These are phyloP conservation scores for Lophochroa leadbeateri DNA, from an alignment of 2,113 vertebrate genomes.

Conservation along the genomic window DNA sequence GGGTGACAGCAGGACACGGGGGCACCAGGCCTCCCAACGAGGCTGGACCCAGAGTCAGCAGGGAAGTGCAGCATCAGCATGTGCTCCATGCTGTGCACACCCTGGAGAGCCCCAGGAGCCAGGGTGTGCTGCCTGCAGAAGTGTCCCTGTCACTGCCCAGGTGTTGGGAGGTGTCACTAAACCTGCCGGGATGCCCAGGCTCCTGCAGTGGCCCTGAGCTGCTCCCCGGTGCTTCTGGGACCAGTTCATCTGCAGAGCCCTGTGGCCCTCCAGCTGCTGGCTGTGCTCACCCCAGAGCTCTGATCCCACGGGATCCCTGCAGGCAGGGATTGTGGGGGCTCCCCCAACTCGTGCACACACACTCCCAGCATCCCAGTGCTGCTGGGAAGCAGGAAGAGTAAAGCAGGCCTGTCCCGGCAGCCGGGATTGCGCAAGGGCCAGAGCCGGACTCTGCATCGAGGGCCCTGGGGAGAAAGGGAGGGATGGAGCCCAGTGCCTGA, in stretches of 20 bases:
- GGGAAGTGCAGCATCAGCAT: accelerated
- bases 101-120: accelerated
- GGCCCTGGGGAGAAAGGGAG: neutral
- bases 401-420: neutral
- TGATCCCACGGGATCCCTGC: neutral
- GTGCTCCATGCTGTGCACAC: neutral
- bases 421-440: neutral
- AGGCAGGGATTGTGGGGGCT: neutral
- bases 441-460: accelerated
- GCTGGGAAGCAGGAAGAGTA: neutral
- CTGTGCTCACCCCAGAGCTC: neutral
- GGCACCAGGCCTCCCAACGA: neutral
- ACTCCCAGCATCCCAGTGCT: neutral
- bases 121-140: neutral
- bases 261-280: neutral
- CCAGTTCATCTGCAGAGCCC: neutral
- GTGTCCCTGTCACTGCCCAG: neutral
- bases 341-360: accelerated
- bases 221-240: neutral
- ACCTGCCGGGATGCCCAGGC: neutral
- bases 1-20: neutral
- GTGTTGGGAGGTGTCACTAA: neutral
- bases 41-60: neutral
- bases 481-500: neutral
- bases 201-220: neutral